phyloP scores from a whole-genome alignment of 2,888 invertebrate genomes.

The Calephelis perditalis region DNA sequence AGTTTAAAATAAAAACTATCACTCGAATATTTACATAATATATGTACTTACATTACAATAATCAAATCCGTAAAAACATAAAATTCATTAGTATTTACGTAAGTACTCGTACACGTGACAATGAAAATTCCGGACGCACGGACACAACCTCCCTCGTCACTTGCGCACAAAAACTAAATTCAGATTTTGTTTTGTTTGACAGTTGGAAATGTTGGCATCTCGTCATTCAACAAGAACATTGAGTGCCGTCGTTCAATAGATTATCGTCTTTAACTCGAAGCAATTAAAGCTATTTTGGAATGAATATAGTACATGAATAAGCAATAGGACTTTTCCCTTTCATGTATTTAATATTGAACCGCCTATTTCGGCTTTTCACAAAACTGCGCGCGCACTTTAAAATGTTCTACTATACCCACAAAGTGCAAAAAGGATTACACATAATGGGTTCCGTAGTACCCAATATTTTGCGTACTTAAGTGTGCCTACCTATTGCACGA shows the following conservation, averaged over 20 bases:
- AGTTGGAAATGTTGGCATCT: not conserved
- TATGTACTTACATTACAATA: not conserved
- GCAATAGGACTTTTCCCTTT: conserved; percentile 7
- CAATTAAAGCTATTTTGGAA: not conserved
- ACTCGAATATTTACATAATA: too few relatives aligned
- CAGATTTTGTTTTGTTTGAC: conserved; percentile 5
- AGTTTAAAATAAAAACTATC: too few relatives aligned
- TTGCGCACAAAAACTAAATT: conserved; percentile 6
- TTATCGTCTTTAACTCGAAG: not conserved
- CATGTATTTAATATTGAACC: conserved; percentile 22
- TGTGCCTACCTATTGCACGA: too few relatives aligned
- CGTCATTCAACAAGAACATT: conserved; percentile 6
- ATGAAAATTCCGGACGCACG: not conserved
- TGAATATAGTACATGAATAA: not conserved
- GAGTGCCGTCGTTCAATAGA: not conserved
- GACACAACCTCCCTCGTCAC: conserved; percentile 8
- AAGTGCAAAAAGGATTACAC: too few relatives aligned
- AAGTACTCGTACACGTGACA: conserved; percentile 10
- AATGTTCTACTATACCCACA: not conserved
- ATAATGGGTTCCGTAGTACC: too few relatives aligned
- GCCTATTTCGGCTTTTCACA: conserved; percentile 3
- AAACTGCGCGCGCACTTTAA: conserved; percentile 8
- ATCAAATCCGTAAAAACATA: not conserved
- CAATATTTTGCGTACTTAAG: too few relatives aligned
- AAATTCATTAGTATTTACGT: not conserved